Percentiles rank a stretch among this genome's conserved stretches.
phyloP scores from a whole-genome alignment of 2,113 vertebrate species.

The Nothocercus julius region DNA sequence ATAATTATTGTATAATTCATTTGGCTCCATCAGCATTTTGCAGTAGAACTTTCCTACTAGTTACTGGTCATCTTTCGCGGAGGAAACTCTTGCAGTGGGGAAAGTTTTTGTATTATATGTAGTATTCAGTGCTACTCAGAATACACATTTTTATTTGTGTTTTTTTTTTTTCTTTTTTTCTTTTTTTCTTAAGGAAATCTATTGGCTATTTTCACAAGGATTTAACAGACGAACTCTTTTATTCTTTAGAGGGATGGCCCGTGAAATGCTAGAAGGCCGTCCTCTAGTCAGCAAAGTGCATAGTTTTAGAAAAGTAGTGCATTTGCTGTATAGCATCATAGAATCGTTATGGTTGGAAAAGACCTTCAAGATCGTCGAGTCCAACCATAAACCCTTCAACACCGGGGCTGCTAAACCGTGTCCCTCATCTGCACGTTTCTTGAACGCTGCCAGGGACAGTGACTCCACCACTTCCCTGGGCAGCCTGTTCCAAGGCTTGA shows the following conservation, averaged over 20 bases:
- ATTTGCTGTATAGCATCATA: background rate
- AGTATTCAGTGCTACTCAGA: background rate
- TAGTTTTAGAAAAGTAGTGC: background rate
- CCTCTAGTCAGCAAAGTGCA: background rate
- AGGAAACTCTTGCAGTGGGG: background rate
- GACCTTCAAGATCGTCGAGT: too few species aligned
- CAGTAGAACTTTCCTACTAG: slow-evolving; percentile 54
- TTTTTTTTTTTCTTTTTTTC: background rate
- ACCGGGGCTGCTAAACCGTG: too few species aligned
- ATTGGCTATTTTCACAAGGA: background rate
- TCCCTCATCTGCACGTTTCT: too few species aligned
- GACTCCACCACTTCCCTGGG: too few species aligned
- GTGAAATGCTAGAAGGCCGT: background rate
- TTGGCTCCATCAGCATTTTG: slow-evolving; percentile 70
- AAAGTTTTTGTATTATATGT: background rate
- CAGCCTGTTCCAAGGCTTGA: too few species aligned
- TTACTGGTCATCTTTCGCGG: slow-evolving; percentile 65
- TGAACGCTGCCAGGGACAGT: too few species aligned
- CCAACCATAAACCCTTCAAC: too few species aligned
- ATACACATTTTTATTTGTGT: background rate
- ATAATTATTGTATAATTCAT: slow-evolving; percentile 82
- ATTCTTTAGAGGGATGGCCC: background rate
- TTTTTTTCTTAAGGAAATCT: background rate
- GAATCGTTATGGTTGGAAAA: too few species aligned
- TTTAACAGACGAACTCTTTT: slow-evolving; percentile 12